Percentiles rank a stretch among this genome's conserved stretches.
Evolutionary conservation across 2,888 invertebrate genomes (phyloP).

Genomic region (Amblyjoppa proteus): DNA sequence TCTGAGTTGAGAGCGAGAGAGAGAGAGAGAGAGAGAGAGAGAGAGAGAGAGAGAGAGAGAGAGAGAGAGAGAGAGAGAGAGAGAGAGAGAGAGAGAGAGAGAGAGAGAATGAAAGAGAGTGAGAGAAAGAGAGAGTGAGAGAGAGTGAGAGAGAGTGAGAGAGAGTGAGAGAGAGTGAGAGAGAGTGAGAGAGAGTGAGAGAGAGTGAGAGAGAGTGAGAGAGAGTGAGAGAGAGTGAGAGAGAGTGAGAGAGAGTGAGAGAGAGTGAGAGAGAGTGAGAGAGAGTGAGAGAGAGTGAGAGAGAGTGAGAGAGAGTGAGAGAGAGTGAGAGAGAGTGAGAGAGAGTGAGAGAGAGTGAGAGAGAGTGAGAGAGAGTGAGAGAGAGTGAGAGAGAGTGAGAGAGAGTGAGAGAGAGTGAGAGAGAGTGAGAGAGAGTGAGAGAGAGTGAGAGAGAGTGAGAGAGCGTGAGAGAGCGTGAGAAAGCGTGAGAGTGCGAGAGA

Average conservation of each 20-base stretch:
- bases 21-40: background rate
- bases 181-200: background rate
- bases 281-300: background rate
- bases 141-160: too few species aligned
- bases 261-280: too few species aligned
- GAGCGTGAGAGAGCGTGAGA: too few species aligned
- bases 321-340: background rate
- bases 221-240: background rate
- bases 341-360: background rate
- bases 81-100: background rate
- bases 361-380: too few species aligned
- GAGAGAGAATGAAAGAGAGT: too few species aligned
- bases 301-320: background rate
- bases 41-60: background rate
- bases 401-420: background rate
- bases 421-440: background rate
- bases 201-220: background rate
- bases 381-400: background rate
- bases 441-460: background rate
- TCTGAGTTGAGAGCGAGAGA: background rate
- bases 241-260: background rate
- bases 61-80: background rate
- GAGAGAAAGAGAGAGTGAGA: background rate
- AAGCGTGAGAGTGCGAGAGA: background rate
- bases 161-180: too few species aligned